Base-by-base conservation (phyloP, 2,888 invertebrate species). In the Trachelus stipa region DNA sequence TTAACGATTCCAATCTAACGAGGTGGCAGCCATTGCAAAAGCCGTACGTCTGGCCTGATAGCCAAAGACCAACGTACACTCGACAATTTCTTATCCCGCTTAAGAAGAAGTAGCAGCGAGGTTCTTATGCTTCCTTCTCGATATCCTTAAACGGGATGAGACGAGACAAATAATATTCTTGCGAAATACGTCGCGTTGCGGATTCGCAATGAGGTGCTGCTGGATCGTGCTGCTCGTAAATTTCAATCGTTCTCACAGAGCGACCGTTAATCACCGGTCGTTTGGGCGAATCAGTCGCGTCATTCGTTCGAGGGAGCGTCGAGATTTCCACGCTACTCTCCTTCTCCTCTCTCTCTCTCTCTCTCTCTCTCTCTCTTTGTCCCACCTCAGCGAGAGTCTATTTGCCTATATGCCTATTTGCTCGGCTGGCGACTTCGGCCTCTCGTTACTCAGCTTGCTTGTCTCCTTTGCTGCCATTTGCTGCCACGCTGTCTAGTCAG, bases 241-340 rank as follows among this genome's bases (percentile, higher is more conserved):
- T 84, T 83, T 81, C 84, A 83, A 83, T 84, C 80, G 82, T 83
- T 84, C 83, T 84, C 83, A 83, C 82, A 80, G 80, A 79, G 77
- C 73, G 77, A 73, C 80, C 82, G 82, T 84, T 83, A 84, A 84
- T 84, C 84, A 84, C 83, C 82, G 82, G 81, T 81, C 79, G 76
- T 76, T 77, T 77, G 71, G 31, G 68, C 34, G 68, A 68, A 56
- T 56, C 56, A 56, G 73, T 77, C 77, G n/a, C 68, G 40, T 71
- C 68, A 69, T 12, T 69, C 40, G 74, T 77, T 75, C 77, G 69
- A 75, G 75, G 76, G 69, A 34, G 30, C 74, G 40, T 77, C 76
- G 79, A 77, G 77, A 76, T 77, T 73, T 34, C 76, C 79, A 76
- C 76, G 77, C 78, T 78, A 77, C 78, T 81, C 73, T 68, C 79